Conservation (phyloP, 2,113 vertebrate genomes). For the Bagarius yarrelli region DNA sequence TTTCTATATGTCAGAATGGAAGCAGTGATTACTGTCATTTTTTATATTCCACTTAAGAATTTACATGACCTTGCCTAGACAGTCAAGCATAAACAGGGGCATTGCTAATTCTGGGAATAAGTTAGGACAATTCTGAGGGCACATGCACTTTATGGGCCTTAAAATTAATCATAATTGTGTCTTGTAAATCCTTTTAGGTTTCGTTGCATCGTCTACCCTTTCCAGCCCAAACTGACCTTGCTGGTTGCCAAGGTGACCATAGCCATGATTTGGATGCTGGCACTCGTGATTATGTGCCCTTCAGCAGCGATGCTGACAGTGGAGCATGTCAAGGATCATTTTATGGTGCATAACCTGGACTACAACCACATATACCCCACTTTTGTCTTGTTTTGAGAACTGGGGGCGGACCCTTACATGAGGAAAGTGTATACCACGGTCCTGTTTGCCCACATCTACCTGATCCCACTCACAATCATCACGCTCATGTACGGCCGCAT, state of each 20-base stretch:
- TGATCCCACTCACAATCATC: slow-evolving; percentile 72
- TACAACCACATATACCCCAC: slow-evolving; percentile 65
- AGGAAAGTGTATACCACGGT: slow-evolving; percentile 75
- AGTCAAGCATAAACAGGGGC: too few relatives aligned
- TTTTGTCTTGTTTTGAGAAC: slow-evolving; percentile 77
- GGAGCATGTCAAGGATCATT: slow-evolving; percentile 66
- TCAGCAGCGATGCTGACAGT: slow-evolving; percentile 71
- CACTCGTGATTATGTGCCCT: slow-evolving; percentile 73
- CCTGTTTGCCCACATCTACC: slow-evolving; percentile 74
- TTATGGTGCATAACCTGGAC: slow-evolving; percentile 65
- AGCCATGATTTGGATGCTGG: slow-evolving; percentile 71
- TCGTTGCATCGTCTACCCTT: slow-evolving; percentile 75
- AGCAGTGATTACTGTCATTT: too few relatives aligned
- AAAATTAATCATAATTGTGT: not conserved
- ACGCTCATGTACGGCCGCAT: slow-evolving; percentile 74
- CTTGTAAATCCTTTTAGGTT: slow-evolving; percentile 62
- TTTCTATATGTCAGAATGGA: too few relatives aligned
- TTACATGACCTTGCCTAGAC: too few relatives aligned
- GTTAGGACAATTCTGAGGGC: too few relatives aligned
- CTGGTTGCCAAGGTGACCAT: slow-evolving; percentile 71
- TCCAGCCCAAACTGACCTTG: slow-evolving; percentile 70
- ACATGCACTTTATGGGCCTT: not conserved
- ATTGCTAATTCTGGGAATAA: too few relatives aligned
- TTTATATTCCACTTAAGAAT: too few relatives aligned
- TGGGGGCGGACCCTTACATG: slow-evolving; percentile 72